Conservation (phyloP, 1,140 invertebrate species). For the Drosophila prosaltans region DNA sequence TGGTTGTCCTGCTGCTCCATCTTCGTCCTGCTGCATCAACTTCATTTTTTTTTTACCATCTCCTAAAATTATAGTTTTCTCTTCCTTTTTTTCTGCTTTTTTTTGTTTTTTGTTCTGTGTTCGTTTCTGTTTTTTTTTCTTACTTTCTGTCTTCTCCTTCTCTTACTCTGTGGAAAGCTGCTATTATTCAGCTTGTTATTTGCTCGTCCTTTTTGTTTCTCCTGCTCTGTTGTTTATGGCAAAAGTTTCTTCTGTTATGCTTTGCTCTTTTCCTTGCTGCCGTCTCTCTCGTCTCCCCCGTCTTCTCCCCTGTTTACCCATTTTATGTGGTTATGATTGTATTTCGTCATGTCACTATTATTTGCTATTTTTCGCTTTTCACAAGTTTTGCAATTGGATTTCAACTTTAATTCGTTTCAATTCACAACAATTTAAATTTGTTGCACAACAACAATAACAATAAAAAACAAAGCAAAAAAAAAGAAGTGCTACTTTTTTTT, state of each 20-base stretch:
- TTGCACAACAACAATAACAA: neutral
- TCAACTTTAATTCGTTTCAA: slow-evolving; percentile 48
- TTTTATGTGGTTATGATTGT: slow-evolving; percentile 71
- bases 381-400: slow-evolving; percentile 68
- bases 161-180: slow-evolving; percentile 17
- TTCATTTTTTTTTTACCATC: slow-evolving; percentile 19
- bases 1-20: slow-evolving; percentile 45
- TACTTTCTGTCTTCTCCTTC: slow-evolving; percentile 38
- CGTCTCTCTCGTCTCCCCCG: slow-evolving; percentile 35
- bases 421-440: neutral
- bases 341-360: slow-evolving; percentile 80
- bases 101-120: slow-evolving; percentile 35
- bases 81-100: slow-evolving; percentile 40
- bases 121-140: slow-evolving; percentile 26
- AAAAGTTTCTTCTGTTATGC: slow-evolving; percentile 62
- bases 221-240: slow-evolving; percentile 63
- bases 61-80: slow-evolving; percentile 41
- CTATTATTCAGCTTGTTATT: slow-evolving; percentile 76
- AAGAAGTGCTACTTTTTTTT: no score
- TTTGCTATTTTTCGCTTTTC: slow-evolving; percentile 73
- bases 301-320: neutral
- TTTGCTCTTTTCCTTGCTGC: slow-evolving; percentile 52
- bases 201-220: slow-evolving; percentile 30
- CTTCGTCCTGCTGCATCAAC: slow-evolving; percentile 4
- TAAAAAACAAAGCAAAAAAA: no score